Evolutionary conservation across 2,113 vertebrate species (phyloP).

Genomic region (Rousettus leschenaultii): DNA sequence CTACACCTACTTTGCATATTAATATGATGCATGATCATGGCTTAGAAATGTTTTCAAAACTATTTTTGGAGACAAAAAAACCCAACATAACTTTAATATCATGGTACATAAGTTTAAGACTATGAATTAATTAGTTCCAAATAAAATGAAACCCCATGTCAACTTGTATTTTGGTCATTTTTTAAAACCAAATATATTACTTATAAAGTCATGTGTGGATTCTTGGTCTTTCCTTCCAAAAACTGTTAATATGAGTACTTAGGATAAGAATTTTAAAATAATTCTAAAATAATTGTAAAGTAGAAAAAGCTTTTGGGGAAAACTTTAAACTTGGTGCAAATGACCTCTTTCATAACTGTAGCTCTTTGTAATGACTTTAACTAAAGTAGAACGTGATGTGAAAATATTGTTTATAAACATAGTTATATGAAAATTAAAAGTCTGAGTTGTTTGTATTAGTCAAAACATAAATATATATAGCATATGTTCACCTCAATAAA

Average conservation of each 20-base stretch:
- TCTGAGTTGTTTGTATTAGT: neutral
- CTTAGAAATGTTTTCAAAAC: conserved; percentile 3
- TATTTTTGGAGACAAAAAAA: conserved; percentile 10
- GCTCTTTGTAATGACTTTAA: neutral
- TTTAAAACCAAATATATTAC: neutral
- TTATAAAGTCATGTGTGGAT: neutral
- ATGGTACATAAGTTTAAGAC: neutral
- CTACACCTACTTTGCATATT: neutral
- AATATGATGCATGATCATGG: neutral
- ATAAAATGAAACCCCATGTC: neutral
- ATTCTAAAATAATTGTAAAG: neutral
- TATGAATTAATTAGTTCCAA: conserved; percentile 27
- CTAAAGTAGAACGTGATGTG: neutral
- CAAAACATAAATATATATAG: neutral
- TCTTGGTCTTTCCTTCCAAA: neutral
- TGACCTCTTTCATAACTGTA: neutral
- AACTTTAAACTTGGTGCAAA: neutral
- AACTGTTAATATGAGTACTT: neutral
- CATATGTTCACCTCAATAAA: neutral
- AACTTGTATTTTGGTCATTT: neutral
- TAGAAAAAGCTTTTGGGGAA: neutral
- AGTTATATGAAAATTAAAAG: neutral
- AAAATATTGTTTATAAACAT: neutral
- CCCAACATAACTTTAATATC: neutral
- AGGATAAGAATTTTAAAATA: neutral